These are phyloP conservation scores for Tenrec ecaudatus DNA, from an alignment of 2,113 vertebrate genomes.

Conservation along the genomic window DNA sequence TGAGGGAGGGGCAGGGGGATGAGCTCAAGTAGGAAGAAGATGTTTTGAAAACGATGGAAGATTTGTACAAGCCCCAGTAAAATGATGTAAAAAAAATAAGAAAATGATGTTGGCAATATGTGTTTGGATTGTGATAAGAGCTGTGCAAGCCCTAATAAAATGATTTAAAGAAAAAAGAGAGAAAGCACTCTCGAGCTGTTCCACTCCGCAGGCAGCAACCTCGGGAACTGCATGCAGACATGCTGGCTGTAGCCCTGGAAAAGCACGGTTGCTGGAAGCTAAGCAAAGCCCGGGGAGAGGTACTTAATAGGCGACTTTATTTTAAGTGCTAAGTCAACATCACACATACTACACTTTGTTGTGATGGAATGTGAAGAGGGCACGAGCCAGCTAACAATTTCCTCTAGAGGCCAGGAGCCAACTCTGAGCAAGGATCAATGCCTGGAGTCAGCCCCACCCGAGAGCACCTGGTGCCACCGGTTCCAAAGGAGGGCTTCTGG, in stretches of 20 bases:
- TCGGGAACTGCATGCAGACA: fast-evolving
- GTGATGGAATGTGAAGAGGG: neutral
- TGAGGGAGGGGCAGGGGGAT: too few relatives aligned
- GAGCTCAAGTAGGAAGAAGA: too few relatives aligned
- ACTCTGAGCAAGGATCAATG: fast-evolving
- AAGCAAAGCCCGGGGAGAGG: neutral
- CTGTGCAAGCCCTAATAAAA: too few relatives aligned
- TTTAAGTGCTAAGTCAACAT: neutral
- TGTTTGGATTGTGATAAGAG: too few relatives aligned
- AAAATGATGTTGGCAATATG: too few relatives aligned
- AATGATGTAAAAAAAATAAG: too few relatives aligned
- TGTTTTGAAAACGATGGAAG: too few relatives aligned
- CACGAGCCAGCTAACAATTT: neutral
- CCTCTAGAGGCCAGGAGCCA: neutral
- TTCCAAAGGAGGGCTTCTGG: neutral
- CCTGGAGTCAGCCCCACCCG: neutral
- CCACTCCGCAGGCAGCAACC: neutral
- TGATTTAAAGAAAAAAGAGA: too few relatives aligned
- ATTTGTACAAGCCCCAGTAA: too few relatives aligned
- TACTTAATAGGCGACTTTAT: neutral
- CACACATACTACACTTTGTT: neutral
- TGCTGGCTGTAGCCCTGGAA: fast-evolving
- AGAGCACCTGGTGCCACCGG: neutral
- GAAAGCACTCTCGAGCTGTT: neutral
- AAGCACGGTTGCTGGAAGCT: neutral